Evolutionary conservation across 1,140 invertebrate genomes (phyloP), one percentile per base, ranked within the genome.

Genomic region (Drosophila oshimai): DNA sequence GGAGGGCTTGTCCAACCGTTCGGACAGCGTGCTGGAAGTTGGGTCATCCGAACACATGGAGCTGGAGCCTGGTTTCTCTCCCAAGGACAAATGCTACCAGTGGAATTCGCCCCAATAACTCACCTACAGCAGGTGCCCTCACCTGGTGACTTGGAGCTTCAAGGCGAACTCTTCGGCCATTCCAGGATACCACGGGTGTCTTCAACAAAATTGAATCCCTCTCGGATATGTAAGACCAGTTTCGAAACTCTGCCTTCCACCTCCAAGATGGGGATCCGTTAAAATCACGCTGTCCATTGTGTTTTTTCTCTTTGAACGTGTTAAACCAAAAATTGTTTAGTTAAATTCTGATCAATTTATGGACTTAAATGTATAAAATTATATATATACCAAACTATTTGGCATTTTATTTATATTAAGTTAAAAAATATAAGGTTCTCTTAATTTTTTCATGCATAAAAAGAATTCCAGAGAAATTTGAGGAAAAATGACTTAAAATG

Each of bases 51-150:
- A 58, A 9, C 26, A 6, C 0, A 10, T 6, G 3, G 34, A 50
- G 3, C 5, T 17, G 0, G 80, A 86, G 20, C 81, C 72, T 0
- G 81, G 81, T 4, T 34, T 58, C 2, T 13, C 41, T 4, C 45
- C 44, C 6, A 34, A n/a, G 1, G 81, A 87, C 45, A 72, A 9
- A 0, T 86, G 81, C 37, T 62, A 81, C 36, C 81, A 87, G 24
- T 29, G 4, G 17, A 20, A 7, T 6, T 6, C 4, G 36, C 26
- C 1, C 65, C 62, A 0, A 5, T 50, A 7, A 12, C 2, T 15
- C 58, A 46, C 5, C 22, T 65, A 4, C 6, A 18, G 1, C 7
- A 1, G 0, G 4, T 62, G 3, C 60, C 60, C 7, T 36, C 54
- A 22, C 10, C 58, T 4, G 13, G 15, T 3, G 41, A 26, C 7